Evolutionary conservation across 2,797 vertebrate genomes (phyloP).

Genomic region (Chaenodraco wilsoni): DNA sequence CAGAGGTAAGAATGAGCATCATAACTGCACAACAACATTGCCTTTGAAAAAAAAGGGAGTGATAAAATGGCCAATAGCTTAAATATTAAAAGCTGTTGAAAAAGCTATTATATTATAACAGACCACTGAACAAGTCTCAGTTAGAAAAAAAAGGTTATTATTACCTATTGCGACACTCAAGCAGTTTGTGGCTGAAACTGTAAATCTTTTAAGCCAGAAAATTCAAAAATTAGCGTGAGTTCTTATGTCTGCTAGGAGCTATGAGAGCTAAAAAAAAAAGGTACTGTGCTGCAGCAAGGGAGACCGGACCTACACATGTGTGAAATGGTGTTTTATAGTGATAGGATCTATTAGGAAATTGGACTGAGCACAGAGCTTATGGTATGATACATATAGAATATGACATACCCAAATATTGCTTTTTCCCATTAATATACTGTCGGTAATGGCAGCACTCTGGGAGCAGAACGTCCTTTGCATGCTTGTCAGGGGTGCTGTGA

Average conservation of each 20-base stretch:
- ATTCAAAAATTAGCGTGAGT: constrained; percentile 66
- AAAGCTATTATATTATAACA: constrained; percentile 29
- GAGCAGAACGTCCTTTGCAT: constrained; percentile 74
- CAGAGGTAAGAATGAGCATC: constrained; percentile 92
- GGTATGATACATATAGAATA: constrained; percentile 64
- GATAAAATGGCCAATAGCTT: constrained; percentile 62
- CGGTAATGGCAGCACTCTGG: constrained; percentile 73
- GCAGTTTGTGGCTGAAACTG: constrained; percentile 61
- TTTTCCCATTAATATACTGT: constrained; percentile 76
- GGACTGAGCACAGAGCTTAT: constrained; percentile 60
- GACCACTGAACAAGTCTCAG: constrained; percentile 21
- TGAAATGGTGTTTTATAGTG: constrained; percentile 57
- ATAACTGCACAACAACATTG: constrained; percentile 60
- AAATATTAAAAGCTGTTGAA: constrained; percentile 46
- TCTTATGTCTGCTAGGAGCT: constrained; percentile 44
- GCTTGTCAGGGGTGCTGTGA: constrained; percentile 79
- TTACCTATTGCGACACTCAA: constrained; percentile 57
- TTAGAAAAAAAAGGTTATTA: constrained; percentile 47
- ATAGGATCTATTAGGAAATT: constrained; percentile 53
- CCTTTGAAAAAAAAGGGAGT: constrained; percentile 32
- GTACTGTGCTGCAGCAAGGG: constrained; percentile 22
- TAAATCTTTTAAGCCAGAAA: constrained; percentile 65
- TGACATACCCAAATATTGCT: constrained; percentile 77
- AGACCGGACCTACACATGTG: constrained; percentile 41
- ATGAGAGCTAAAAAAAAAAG: constrained; percentile 39